Base-by-base conservation (phyloP, 2,888 invertebrate genomes). In the Hemicrepidius hirtus region DNA sequence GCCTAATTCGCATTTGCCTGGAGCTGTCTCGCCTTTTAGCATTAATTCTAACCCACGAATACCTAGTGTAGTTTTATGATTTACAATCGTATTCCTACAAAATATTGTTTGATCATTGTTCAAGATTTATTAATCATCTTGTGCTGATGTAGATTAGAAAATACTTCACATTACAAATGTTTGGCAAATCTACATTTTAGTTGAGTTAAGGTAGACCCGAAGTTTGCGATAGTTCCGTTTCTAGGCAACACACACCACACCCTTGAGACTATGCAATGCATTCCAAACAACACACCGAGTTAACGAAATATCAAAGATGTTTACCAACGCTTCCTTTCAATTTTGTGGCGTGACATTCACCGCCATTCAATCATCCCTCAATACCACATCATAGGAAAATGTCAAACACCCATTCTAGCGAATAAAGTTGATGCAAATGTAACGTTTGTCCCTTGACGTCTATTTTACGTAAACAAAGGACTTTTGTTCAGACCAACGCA, bases 361-460 rank as follows among this genome's bases (percentile, higher is more conserved):
- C 53, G 53, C 28, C 32, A 50, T 65, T 65, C 64, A 49, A 53
- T 65, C 49, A 49, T 50, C 64, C 44, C 18, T 50, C 50, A 65
- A 65, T 50, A 40, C 50, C 21, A 65, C 50, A 65, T 53, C 49
- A 53, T 21, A 35, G 21, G 50, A 65, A 65, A 65, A 65, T 65
- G 64, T 65, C 64, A 37, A 65, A 40, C 37, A 37, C 21, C 50
- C 37, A 35, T 65, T 49, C 40, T 20, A 24, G 16, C 35, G 53
- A 53, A 65, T 53, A 53, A 65, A 65, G 50, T 65, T 65, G 37
- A 65, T 65, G 64, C 40, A 65, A 65, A 65, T 65, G 50, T 24
- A 53, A 53, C 53, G 64, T 65, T 65, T 53, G 64, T 53, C 49
- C 49, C 28, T 13, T 65, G 41, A 44, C 64, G 64, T 53, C 37